These are phyloP conservation scores for Rhamnusium bicolor DNA, from an alignment of 2,888 invertebrate genomes.

Conservation along the genomic window DNA sequence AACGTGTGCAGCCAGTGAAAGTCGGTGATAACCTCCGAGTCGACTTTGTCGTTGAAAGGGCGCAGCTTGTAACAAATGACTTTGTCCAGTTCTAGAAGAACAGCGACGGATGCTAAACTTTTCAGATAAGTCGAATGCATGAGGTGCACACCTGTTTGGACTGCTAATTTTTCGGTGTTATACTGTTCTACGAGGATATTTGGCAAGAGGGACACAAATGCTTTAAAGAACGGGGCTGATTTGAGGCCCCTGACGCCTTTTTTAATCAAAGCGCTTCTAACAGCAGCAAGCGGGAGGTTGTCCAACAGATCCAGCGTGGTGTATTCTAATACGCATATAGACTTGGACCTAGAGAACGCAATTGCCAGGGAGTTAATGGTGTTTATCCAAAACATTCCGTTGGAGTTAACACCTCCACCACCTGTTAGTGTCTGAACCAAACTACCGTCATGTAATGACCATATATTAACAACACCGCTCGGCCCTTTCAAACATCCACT, in stretches of 20 bases:
- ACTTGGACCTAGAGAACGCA: conserved; percentile 74
- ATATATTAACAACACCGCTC: conserved; percentile 75
- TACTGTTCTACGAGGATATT: conserved; percentile 73
- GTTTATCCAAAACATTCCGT: conserved; percentile 73
- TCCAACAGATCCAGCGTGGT: conserved; percentile 69
- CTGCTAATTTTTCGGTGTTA: conserved; percentile 74
- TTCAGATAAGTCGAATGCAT: conserved; percentile 76
- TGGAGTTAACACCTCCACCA: conserved; percentile 70
- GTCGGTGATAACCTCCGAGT: conserved; percentile 67
- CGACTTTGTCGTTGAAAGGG: conserved; percentile 70
- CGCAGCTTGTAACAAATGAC: conserved; percentile 72
- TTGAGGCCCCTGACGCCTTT: conserved; percentile 74
- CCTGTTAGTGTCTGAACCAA: conserved; percentile 74
- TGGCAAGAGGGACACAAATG: conserved; percentile 72
- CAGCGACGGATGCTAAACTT: conserved; percentile 73
- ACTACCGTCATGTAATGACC: conserved; percentile 76
- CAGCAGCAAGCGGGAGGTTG: conserved; percentile 71
- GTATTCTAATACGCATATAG: conserved; percentile 72
- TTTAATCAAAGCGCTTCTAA: conserved; percentile 71
- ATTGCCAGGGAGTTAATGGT: conserved; percentile 71
- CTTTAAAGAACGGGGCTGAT: conserved; percentile 73
- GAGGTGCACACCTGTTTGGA: conserved; percentile 75
- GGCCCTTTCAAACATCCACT: conserved; percentile 72
- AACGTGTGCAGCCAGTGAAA: conserved; percentile 76
- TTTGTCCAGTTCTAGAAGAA: conserved; percentile 73